Evolutionary conservation across 2,888 invertebrate genomes (phyloP).

Genomic region (Chromoteleia sp.): DNA sequence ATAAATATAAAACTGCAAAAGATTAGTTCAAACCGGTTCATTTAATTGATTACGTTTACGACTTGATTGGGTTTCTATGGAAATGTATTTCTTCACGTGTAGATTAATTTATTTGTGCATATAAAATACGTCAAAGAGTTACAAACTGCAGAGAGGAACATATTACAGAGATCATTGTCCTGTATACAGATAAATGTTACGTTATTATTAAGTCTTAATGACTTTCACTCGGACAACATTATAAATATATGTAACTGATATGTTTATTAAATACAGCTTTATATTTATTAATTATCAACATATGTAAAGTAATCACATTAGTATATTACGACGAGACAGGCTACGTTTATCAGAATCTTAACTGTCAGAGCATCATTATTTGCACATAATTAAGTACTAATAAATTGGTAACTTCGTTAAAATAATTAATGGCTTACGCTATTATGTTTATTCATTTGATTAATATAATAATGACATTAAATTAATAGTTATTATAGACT

Average conservation of each 20-base stretch:
- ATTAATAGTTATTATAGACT: too few species aligned
- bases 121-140: slow-evolving; percentile 13
- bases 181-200: slow-evolving; percentile 28
- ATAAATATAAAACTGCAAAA: slow-evolving; percentile 13
- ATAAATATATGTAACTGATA: slow-evolving; percentile 13
- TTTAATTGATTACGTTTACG: slow-evolving; percentile 20
- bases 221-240: slow-evolving; percentile 22
- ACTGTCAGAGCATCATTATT: background rate
- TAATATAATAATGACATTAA: too few species aligned
- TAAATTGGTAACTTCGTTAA: too few species aligned
- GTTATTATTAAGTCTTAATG: slow-evolving; percentile 22
- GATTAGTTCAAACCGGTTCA: slow-evolving; percentile 29
- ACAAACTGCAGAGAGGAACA: slow-evolving; percentile 16
- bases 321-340: background rate
- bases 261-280: slow-evolving; percentile 18
- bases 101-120: slow-evolving; percentile 28
- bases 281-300: slow-evolving; percentile 23
- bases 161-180: slow-evolving; percentile 37
- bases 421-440: too few species aligned
- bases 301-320: background rate
- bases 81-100: slow-evolving; percentile 21
- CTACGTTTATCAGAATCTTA: background rate
- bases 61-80: slow-evolving; percentile 14
- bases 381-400: background rate
- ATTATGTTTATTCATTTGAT: too few species aligned